Conservation (phyloP, 2,888 invertebrate species). For the Actias luna region DNA sequence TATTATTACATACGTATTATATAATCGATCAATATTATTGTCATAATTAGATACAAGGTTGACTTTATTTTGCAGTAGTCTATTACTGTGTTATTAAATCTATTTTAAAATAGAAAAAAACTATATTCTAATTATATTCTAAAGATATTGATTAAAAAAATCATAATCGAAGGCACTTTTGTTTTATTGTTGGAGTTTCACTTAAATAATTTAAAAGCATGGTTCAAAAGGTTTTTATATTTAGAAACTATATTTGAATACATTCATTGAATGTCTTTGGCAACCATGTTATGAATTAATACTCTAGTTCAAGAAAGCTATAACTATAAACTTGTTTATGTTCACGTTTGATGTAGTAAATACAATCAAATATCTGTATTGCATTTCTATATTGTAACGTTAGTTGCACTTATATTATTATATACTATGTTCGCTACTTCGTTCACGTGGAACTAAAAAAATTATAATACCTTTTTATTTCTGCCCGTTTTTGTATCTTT, state of each 20-base stretch:
- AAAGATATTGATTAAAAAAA: too few relatives aligned
- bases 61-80: neutral
- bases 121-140: neutral
- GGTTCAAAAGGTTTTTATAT: neutral
- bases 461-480: too few relatives aligned
- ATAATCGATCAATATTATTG: neutral
- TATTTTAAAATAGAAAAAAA: neutral
- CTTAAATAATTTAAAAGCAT: neutral
- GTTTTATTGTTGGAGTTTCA: neutral
- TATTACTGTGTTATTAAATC: neutral
- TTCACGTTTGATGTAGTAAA: neutral
- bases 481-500: too few relatives aligned
- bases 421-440: too few relatives aligned
- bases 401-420: neutral
- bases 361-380: neutral
- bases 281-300: neutral
- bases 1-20: too few relatives aligned
- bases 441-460: too few relatives aligned
- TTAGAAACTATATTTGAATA: neutral
- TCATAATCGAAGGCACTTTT: too few relatives aligned
- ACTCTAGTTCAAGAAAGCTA: neutral
- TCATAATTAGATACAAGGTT: neutral
- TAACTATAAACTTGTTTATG: neutral
- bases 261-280: neutral
- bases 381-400: neutral